Evolutionary conservation across 35 echinoderm and acorn worm species (phyloP).

Genomic region (Chiridota heheva): DNA sequence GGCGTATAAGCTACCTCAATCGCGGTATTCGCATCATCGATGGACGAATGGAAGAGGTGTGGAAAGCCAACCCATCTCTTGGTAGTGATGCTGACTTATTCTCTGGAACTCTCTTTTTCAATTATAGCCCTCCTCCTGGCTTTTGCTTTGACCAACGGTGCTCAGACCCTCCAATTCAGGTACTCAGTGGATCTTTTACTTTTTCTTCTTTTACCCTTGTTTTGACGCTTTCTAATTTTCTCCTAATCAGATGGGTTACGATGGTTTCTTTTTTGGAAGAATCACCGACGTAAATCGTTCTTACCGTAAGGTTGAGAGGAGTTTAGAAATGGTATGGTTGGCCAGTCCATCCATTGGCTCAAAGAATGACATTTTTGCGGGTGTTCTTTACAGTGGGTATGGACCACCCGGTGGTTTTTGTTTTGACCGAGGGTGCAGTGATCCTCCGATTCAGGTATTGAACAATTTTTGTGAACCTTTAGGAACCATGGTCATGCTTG

Average conservation of each 20-base stretch:
- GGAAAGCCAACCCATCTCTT: constrained; percentile 44
- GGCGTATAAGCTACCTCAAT: constrained; percentile 57
- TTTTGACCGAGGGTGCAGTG: constrained; percentile 45
- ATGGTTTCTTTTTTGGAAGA: constrained; percentile 66
- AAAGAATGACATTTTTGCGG: constrained; percentile 42
- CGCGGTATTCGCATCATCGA: constrained; percentile 11
- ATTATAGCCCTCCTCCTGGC: constrained; percentile 45
- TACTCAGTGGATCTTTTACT: background rate
- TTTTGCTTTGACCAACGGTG: constrained; percentile 54
- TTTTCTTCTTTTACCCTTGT: background rate
- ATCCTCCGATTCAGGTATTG: constrained; percentile 49
- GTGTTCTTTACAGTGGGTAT: constrained; percentile 56
- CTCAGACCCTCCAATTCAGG: constrained; percentile 40
- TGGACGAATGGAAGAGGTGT: constrained; percentile 43
- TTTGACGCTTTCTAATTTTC: background rate
- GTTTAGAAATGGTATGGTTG: constrained; percentile 41
- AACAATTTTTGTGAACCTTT: too few species aligned
- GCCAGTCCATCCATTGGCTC: constrained; percentile 36
- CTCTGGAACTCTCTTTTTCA: constrained; percentile 45
- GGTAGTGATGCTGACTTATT: constrained; percentile 34
- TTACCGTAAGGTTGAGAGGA: constrained; percentile 15
- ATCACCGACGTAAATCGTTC: constrained; percentile 35
- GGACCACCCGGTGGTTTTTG: constrained; percentile 46
- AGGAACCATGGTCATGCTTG: too few species aligned
- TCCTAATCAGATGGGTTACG: constrained; percentile 41